Evolutionary conservation across 2,888 invertebrate species (phyloP), one percentile per base, ranked within the genome.

Genomic region (Andrena bucephala): DNA sequence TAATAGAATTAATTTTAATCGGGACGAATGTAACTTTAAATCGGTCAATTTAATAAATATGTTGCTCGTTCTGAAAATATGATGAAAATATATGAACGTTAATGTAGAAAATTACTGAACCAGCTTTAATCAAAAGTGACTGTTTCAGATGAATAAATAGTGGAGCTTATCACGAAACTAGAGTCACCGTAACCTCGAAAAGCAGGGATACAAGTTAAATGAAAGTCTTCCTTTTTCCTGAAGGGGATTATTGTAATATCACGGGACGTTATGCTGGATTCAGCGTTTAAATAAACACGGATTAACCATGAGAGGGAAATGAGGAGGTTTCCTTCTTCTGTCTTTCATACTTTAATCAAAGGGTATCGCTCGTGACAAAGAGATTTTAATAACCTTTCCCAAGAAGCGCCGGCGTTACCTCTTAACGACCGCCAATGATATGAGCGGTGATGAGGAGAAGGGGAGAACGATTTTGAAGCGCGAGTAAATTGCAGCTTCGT

Each of bases 371-470:
- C 52, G 65, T 72, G 27, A 72, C 52, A 24, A 33, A 72, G 33
- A 65, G 52, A 66, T 73, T 73, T 65, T 73, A 65, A 73, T 66
- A 73, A 73, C 54, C 54, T 20, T 16, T 7, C 33, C n/a, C 6
- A n/a, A 16, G 24, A 48, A 62, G 20, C 31, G 13, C 24, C 31
- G 65, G 65, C 27, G 62, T n/a, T 16, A 50, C 13, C 31, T 13
- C 50, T 24, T 31, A 10, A 59, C 42, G 27, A 48, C 48, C 65
- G 48, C n/a, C 42, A 65, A 65, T 65, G 20, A 57, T 27, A 24
- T 13, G 57, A 13, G 42, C 62, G 29, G 16, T 4, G 16, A 16
- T 4, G 13, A 4, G 5, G 16, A 16, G 13, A 16, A 4, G 1
- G 42, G 16, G 4, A 42, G 42, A 42, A 16, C 57, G 31, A 31